Conservation (phyloP, 1,140 invertebrate species). For the Hylaeus anthracinus region DNA sequence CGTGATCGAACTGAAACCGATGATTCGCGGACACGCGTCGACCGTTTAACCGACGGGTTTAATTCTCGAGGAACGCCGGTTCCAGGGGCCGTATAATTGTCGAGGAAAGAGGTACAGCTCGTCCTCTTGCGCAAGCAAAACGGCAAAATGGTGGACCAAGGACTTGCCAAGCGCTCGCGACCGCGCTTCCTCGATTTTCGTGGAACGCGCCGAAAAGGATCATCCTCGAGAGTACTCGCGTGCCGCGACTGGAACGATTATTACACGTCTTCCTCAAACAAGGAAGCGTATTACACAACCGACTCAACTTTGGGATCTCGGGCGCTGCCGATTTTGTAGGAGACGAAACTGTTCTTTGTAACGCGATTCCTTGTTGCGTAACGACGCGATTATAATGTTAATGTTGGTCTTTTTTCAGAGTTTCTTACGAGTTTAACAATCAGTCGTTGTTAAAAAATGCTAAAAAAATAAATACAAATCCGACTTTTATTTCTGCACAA, state of each 20-base stretch:
- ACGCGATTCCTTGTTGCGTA: constrained; percentile 29
- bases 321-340: constrained; percentile 17
- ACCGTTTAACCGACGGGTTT: constrained; percentile 27
- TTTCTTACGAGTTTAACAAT: too few species aligned
- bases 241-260: constrained; percentile 42
- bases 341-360: constrained; percentile 4
- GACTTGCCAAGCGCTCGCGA: constrained; percentile 21
- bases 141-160: constrained; percentile 26
- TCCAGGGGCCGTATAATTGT: constrained; percentile 50
- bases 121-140: constrained; percentile 50
- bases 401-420: too few species aligned
- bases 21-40: constrained; percentile 42
- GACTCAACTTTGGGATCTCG: constrained; percentile 21
- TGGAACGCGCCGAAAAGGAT: constrained; percentile 24
- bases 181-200: constrained; percentile 31
- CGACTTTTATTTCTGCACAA: too few species aligned
- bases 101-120: not conserved
- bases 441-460: too few species aligned
- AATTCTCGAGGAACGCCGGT: constrained; percentile 35
- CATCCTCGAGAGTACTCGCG: constrained; percentile 39
- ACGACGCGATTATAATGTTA: not conserved
- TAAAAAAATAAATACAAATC: too few species aligned
- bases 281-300: constrained; percentile 46
- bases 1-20: constrained; percentile 50
- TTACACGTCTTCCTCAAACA: constrained; percentile 35